Evolutionary conservation across 2,113 vertebrate species (phyloP).

Genomic region (Apteryx mantelli): DNA sequence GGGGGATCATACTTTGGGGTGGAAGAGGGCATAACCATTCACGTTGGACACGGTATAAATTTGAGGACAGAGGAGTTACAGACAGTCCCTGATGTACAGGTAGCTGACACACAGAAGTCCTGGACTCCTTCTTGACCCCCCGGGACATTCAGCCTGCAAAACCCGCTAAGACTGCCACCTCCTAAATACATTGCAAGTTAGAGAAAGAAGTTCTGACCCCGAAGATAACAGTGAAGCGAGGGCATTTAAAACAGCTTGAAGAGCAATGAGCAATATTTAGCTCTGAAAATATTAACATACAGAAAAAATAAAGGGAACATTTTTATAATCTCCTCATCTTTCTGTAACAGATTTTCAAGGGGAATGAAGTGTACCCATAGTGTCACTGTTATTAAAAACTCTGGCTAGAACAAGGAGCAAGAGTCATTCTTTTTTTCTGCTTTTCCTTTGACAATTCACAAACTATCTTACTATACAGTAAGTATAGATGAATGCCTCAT

Average conservation of each 20-base stretch:
- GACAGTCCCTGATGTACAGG: background rate
- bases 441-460: slow-evolving; percentile 10
- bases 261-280: background rate
- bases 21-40: background rate
- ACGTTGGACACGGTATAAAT: background rate
- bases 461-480: background rate
- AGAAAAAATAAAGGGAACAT: background rate
- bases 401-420: background rate
- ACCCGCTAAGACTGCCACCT: background rate
- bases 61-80: background rate
- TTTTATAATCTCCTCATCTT: background rate
- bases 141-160: background rate
- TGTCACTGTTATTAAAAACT: background rate
- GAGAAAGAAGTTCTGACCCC: background rate
- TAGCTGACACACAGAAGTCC: background rate
- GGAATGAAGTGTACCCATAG: background rate
- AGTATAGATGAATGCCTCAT: background rate
- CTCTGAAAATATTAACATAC: background rate
- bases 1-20: background rate
- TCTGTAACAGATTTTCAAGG: background rate
- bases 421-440: slow-evolving; percentile 4
- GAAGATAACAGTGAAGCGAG: background rate
- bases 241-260: background rate
- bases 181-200: background rate
- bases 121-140: background rate